Base-by-base conservation (phyloP, 37 sponge, comb jelly and placozoan species). In the Theonella swinhoei region DNA sequence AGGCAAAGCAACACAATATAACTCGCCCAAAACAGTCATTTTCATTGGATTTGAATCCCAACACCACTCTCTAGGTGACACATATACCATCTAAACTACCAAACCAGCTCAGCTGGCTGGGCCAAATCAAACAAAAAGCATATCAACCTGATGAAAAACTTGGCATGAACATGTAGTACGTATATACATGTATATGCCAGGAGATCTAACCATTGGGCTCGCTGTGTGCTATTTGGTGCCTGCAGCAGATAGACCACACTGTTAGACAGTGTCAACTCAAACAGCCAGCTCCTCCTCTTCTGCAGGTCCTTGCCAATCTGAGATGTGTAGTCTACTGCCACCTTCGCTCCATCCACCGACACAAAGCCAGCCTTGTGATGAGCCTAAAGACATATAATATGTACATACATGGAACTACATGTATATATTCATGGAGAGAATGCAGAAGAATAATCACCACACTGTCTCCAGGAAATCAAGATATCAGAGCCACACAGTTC, bases 251-350 rank as follows among this genome's bases (percentile, higher is more conserved):
- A 78, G 54, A 77, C 79, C 38, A 65, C 26, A 25, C 72, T 59
- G 35, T 71, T 79, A 22, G 42, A 17, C 39, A 75, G 38, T 0
- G 28, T 42, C 1, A 89, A 14, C 4, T 73, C 41, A 40, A 89
- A 89, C 39, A 89, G 64, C 0, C n/a, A 19, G 58, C 34, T 72
- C 34, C 84, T 62, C 38, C 89, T 83, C 72, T 89, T 89, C 28
- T 82, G 65, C 0, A 89, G 22, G 74, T 89, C 89, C 28, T 79
- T 83, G 58, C 83, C 78, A 28, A 60, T 70, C 84, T 89, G 89
- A 11, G 78, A 83, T 58, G 78, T 83, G 72, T 74, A 83, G 80
- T 89, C 89, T 0, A 83, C 24, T 39, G 83, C 89, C 30, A 78
- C 78, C 66, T 39, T 1, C 0, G 80, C 78, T 1, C 61, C 67